Evolutionary conservation across 2,888 invertebrate genomes (phyloP).

Genomic region (Galerucella calmariensis): DNA sequence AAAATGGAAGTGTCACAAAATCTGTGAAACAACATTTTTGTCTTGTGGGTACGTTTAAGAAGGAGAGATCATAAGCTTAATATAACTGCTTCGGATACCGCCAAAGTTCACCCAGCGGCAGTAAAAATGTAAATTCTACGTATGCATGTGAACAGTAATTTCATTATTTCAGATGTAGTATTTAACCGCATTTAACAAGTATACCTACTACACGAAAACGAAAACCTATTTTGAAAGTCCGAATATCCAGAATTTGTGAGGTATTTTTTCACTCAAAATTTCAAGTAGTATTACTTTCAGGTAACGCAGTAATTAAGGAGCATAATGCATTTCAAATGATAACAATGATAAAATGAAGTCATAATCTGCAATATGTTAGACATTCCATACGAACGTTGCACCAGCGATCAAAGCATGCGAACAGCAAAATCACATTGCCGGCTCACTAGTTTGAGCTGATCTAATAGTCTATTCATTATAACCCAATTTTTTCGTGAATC

Average conservation of each 20-base stretch:
- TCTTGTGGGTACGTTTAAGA: slow-evolving; percentile 53
- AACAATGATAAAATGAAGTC: too few species aligned
- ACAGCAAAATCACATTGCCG: too few species aligned
- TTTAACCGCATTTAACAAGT: slow-evolving; percentile 36
- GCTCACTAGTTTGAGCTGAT: too few species aligned
- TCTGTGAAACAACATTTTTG: slow-evolving; percentile 54
- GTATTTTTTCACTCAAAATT: neutral
- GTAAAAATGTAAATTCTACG: slow-evolving; percentile 58
- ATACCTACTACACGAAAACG: slow-evolving; percentile 5
- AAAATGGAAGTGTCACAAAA: slow-evolving; percentile 57
- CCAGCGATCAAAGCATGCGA: too few species aligned
- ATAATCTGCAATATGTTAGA: too few species aligned
- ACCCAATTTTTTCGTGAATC: too few species aligned
- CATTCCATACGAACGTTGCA: too few species aligned
- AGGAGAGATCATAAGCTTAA: slow-evolving; percentile 53
- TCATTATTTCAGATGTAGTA: slow-evolving; percentile 50
- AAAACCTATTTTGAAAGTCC: neutral
- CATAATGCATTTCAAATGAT: too few species aligned
- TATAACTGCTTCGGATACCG: slow-evolving; percentile 48
- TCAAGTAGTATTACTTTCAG: neutral
- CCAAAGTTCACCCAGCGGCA: slow-evolving; percentile 56
- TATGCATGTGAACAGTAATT: slow-evolving; percentile 52
- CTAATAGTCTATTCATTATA: too few species aligned
- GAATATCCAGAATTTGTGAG: too few species aligned
- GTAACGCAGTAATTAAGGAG: too few species aligned